phyloP scores from a whole-genome alignment of 2,113 vertebrate species.

The Corythornis cristatus region DNA sequence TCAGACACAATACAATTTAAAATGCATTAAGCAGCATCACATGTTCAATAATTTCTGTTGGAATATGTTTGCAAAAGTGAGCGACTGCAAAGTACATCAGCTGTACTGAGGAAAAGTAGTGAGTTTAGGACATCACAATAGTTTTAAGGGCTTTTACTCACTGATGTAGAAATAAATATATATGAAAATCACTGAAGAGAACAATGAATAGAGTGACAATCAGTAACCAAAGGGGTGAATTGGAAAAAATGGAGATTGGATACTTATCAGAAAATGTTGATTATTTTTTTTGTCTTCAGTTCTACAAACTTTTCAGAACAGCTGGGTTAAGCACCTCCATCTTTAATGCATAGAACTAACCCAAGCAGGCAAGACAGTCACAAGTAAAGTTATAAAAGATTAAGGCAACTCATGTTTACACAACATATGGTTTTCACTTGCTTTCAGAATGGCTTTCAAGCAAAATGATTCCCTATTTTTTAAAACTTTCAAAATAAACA shows the following conservation, averaged over 20 bases:
- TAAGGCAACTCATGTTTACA: background rate
- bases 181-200: background rate
- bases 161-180: background rate
- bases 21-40: background rate
- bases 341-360: background rate
- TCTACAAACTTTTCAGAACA: background rate
- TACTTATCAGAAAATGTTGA: background rate
- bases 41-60: background rate
- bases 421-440: background rate
- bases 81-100: background rate
- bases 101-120: background rate
- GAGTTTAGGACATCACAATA: background rate
- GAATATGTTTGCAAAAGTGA: background rate
- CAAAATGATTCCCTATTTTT: background rate
- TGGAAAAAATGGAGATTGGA: background rate
- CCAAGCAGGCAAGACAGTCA: background rate
- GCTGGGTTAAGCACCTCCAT: background rate
- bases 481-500: background rate
- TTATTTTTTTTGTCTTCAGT: background rate
- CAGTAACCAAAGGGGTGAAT: background rate
- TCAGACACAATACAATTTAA: background rate
- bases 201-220: background rate
- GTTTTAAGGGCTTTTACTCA: background rate
- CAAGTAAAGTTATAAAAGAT: background rate
- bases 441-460: background rate